Base-by-base conservation (phyloP, 2,797 vertebrate species). In the Avahi laniger region DNA sequence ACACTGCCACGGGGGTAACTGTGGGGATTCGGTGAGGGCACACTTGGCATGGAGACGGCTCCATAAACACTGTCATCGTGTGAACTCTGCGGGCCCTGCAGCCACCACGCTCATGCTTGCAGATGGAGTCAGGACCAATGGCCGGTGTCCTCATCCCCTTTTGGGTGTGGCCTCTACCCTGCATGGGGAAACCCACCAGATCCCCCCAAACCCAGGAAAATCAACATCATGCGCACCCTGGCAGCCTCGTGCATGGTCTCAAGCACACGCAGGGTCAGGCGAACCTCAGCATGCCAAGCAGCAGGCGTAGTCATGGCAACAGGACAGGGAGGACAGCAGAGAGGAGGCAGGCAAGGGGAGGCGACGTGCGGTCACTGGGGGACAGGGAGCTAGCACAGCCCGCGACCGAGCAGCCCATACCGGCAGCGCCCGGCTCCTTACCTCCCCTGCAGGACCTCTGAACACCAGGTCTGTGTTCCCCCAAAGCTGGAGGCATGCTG, bases 401-500 rank as follows among this genome's bases (percentile, higher is more conserved):
- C 26, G 0, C 3, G 6, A 57, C 38, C 11, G 0, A 95, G 84
- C 46, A 63, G 92, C 92, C 69, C 61, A n/a, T 0, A 5, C 76
- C 13, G 2, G 85, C 2, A 1, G 57, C 11, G 18, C 88, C 89
- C 2, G n/a, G 91, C 96, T 97, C 96, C 97, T 98, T 99, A 99
- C 99, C 98, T 99, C 99, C 99, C 99, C 98, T 97, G 98, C 97
- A 98, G 98, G 98, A 98, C 98, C 98, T 98, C 98, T 98, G 98
- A 97, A 98, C 98, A 98, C 98, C 98, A 97, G 98, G 98, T 97
- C 78, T 98, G 97, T 97, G 98, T 97, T 98, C 98, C 98, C 98
- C 98, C 98, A 98, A 98, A 99, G 98, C 98, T 97, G 98, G 98
- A 98, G 98, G 98, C 98, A 98, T 98, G 98, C 99, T 98, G 98